Base-by-base conservation (phyloP, 2,113 vertebrate species). In the Spilogale gracilis region DNA sequence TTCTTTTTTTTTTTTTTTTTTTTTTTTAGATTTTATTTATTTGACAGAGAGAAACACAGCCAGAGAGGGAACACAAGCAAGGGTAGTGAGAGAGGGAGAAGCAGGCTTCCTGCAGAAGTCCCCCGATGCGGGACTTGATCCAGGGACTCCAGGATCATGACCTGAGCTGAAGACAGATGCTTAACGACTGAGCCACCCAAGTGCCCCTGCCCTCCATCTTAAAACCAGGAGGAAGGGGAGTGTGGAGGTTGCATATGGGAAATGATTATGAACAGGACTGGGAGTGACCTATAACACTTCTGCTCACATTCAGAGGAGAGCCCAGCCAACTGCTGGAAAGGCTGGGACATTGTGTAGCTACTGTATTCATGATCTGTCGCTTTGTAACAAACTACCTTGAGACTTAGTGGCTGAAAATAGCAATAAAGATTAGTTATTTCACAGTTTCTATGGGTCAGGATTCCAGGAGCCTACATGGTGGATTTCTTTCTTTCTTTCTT, bases 161-260 rank as follows among this genome's bases (percentile, higher is more conserved):
- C 38, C 38, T 38, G 38, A 38, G 38, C 38, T 38, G 38, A 38
- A 38, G 38, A 38, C 38, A 38, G 38, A 38, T 38, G 38, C 38
- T 38, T 38, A 38, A 38, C 38, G 38, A 38, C 38, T 38, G 38
- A 38, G 38, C 38, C 38, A 38, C 38, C 38, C 38, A 38, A 38
- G 38, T 38, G 38, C 38, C 38, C 38, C 38, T 38, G 38, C 38
- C 38, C 38, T 38, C 38, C 38, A 27, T 52, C 30, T 50, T n/a
- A n/a, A 30, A 43, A 38, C 73, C 45, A 43, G 78, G 73, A 74
- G n/a, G 38, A 50, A 80, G 21, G 16, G 10, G 14, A 45, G 10
- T 3, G 0, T 16, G 6, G 30, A 43, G 74, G 12, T 13, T 58
- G 56, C 20, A 1, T 5, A 1, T 1, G 20, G 54, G 25, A 50